These are phyloP conservation scores for Ariopsis seemanni DNA, from an alignment of 2,113 vertebrate species.

Conservation along the genomic window DNA sequence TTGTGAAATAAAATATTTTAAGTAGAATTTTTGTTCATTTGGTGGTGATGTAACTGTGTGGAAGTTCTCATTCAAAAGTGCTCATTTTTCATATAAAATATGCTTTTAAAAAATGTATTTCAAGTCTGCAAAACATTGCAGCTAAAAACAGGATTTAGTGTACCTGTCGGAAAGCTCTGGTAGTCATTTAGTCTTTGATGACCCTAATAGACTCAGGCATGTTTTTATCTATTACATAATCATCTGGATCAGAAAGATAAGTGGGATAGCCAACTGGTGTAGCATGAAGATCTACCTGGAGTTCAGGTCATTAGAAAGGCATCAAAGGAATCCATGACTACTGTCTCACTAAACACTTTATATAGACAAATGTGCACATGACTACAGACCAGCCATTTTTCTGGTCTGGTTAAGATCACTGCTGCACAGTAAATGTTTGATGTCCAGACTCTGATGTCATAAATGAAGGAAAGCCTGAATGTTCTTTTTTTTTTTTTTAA, in stretches of 20 bases:
- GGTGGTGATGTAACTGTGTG: background rate
- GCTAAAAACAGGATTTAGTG: constrained; percentile 30
- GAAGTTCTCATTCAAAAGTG: background rate
- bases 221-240: constrained; percentile 20
- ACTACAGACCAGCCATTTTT: constrained; percentile 29
- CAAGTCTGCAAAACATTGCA: constrained; percentile 1
- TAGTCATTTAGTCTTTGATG: constrained; percentile 36
- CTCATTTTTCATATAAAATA: background rate
- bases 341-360: constrained; percentile 38
- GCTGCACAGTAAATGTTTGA: constrained; percentile 36
- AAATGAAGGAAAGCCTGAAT: constrained; percentile 15
- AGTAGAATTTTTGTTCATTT: background rate
- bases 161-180: constrained; percentile 24
- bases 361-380: constrained; percentile 45
- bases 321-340: constrained; percentile 50
- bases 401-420: constrained; percentile 25
- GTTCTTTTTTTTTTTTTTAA: background rate
- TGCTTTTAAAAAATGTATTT: constrained; percentile 4
- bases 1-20: background rate
- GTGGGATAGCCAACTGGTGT: constrained; percentile 36
- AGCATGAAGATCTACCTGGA: constrained; percentile 38
- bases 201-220: background rate
- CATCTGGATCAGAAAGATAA: constrained; percentile 45
- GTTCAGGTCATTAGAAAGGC: constrained; percentile 40
- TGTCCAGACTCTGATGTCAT: constrained; percentile 21